Conservation (phyloP, 1,140 invertebrate genomes). For the Arctopsyche grandis region DNA sequence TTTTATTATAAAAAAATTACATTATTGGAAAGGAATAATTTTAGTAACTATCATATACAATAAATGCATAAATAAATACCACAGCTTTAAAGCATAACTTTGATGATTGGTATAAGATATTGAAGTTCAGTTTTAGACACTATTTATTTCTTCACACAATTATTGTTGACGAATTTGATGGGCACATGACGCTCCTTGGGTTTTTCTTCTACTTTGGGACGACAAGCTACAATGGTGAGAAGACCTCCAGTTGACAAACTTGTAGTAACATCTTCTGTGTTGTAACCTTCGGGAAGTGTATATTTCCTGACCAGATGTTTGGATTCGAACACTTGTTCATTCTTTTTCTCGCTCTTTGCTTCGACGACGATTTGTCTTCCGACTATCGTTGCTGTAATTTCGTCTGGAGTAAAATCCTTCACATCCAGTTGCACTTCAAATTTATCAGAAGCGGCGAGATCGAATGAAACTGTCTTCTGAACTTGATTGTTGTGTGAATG, state of each 20-base stretch:
- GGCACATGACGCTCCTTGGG: constrained; percentile 57
- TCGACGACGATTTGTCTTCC: constrained; percentile 74
- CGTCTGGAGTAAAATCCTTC: constrained; percentile 76
- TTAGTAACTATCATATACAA: no score
- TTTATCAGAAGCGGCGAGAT: not conserved
- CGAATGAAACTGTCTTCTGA: not conserved
- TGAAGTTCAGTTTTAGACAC: no score
- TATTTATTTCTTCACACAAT: no score
- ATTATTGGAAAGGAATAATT: no score
- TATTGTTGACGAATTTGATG: no score
- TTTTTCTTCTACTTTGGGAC: constrained; percentile 59
- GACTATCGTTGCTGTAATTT: constrained; percentile 79
- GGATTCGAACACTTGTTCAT: constrained; percentile 69
- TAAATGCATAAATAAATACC: no score
- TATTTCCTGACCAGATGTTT: constrained; percentile 78
- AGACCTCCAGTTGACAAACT: constrained; percentile 77
- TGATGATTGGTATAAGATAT: no score
- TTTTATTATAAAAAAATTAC: no score
- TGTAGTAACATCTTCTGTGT: constrained; percentile 73
- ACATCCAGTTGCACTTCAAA: constrained; percentile 74
- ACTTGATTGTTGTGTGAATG: not conserved
- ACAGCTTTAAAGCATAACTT: no score
- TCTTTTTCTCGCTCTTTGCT: constrained; percentile 75
- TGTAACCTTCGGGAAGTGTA: constrained; percentile 71
- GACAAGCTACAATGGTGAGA: constrained; percentile 70